Conservation (phyloP, 2,113 vertebrate species). For the Cephalopterus ornatus region DNA sequence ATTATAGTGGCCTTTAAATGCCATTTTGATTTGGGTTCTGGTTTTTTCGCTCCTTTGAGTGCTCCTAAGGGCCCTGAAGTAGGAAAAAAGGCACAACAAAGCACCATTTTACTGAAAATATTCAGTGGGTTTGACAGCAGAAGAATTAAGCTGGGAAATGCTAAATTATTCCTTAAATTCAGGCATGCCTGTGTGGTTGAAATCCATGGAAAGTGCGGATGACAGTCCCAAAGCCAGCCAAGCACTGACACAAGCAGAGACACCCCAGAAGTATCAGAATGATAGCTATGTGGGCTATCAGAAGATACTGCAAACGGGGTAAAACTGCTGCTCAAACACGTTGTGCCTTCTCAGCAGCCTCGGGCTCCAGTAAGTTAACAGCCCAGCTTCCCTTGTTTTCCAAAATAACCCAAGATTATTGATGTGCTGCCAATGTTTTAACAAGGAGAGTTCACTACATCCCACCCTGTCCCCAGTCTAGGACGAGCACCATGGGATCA, state of each 20-base stretch:
- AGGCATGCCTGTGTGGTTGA: neutral
- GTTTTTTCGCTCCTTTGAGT: neutral
- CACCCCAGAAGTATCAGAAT: fast-evolving
- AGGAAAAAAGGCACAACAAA: neutral
- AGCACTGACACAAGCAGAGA: neutral
- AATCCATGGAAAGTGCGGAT: neutral
- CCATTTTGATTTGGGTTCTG: neutral
- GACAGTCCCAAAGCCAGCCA: neutral
- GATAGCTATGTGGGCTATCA: neutral
- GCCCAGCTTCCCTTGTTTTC: slow-evolving; percentile 25
- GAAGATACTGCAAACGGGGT: neutral
- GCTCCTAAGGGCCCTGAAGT: neutral
- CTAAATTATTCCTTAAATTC: neutral
- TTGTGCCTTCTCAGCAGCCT: slow-evolving; percentile 11
- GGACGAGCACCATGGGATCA: slow-evolving; percentile 17
- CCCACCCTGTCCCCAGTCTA: slow-evolving; percentile 23
- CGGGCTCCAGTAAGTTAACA: neutral
- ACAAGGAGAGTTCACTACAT: slow-evolving; percentile 9
- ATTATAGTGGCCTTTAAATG: neutral
- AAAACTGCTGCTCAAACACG: neutral
- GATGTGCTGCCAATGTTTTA: slow-evolving; percentile 46
- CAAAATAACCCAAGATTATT: slow-evolving; percentile 30
- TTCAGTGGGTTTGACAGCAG: neutral
- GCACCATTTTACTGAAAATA: neutral
- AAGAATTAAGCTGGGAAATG: neutral